Conservation (phyloP, 2,888 invertebrate genomes). For the Carcina quercana region DNA sequence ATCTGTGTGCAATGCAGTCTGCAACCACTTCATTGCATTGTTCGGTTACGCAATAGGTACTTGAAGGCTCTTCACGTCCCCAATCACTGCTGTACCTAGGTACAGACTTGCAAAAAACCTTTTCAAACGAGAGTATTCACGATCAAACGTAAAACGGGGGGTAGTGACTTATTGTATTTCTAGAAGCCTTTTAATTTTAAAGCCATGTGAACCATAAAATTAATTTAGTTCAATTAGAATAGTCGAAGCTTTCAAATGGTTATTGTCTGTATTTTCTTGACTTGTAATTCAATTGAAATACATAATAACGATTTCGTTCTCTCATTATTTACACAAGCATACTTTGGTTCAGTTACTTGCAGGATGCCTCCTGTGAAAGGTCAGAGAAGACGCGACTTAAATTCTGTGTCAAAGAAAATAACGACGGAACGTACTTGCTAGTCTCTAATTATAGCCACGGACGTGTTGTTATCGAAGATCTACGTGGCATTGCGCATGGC, state of each 20-base stretch:
- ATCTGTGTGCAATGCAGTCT: conserved; percentile 32
- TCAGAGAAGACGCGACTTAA: conserved; percentile 36
- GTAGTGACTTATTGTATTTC: too few species aligned
- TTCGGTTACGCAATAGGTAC: conserved; percentile 49
- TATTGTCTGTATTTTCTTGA: too few species aligned
- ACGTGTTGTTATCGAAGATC: conserved; percentile 24
- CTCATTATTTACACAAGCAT: conserved; percentile 3
- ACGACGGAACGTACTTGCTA: conserved; percentile 31
- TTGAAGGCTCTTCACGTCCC: conserved; percentile 47
- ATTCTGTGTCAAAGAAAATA: conserved; percentile 31
- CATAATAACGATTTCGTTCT: conserved; percentile 1
- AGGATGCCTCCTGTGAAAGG: conserved; percentile 23
- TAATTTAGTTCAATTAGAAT: too few species aligned
- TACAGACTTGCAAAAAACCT: not conserved
- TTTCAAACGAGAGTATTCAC: too few species aligned
- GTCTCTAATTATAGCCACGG: conserved; percentile 48
- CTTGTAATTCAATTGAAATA: conserved; percentile 10
- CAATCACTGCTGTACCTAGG: conserved; percentile 39
- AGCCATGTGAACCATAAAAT: too few species aligned
- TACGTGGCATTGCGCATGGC: conserved; percentile 19
- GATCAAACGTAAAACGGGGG: too few species aligned
- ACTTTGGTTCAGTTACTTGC: conserved; percentile 11
- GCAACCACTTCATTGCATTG: conserved; percentile 56
- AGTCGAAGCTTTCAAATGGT: too few species aligned
- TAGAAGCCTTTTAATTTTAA: too few species aligned